Evolutionary conservation across 2,888 invertebrate species (phyloP), one percentile per base, ranked within the genome.

Genomic region (Oasisia sp.): DNA sequence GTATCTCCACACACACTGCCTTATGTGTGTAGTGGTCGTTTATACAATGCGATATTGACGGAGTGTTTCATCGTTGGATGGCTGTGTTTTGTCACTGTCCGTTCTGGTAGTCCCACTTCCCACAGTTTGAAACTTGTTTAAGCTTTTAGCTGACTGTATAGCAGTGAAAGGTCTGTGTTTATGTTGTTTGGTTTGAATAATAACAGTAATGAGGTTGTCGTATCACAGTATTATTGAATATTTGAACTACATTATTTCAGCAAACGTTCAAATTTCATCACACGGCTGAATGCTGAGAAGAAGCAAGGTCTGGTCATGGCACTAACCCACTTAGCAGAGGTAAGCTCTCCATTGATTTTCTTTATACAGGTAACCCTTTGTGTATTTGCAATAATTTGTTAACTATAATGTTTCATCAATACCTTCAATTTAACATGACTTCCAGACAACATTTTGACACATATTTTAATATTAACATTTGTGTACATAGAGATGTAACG

Each of bases 191-290:
- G 89, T 89, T 32, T 32, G 50, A 50, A 14, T 50, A 14, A 50
- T 14, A 9, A 38, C 14, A 9, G 7, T 44, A 91, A 45, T 91
- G 44, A 19, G 45, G 91, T 91, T 32, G 14, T 92, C 32, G 32
- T 89, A 45, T 93, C 12, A 32, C n/a, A 32, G 56, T 32, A 92
- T 89, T 92, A 91, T 89, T 90, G 89, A 93, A 92, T 4, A 19
- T 74, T 74, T 74, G 14, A 7, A 19, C 74, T 74, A 27, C 89
- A 90, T 92, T 92, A 93, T 95, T 96, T 7, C 96, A 98, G 98
- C 94, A 98, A 98, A 96, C 97, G 98, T 93, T 98, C 98, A 96
- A 98, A 98, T 96, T 98, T 98, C 95, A 98, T 98, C 94, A 98
- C 98, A 91, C 97, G 98, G 93, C 97, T 98, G 94, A 97, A 97